Conservation (phyloP, 1,140 invertebrate species). For the Hetaerina americana region DNA sequence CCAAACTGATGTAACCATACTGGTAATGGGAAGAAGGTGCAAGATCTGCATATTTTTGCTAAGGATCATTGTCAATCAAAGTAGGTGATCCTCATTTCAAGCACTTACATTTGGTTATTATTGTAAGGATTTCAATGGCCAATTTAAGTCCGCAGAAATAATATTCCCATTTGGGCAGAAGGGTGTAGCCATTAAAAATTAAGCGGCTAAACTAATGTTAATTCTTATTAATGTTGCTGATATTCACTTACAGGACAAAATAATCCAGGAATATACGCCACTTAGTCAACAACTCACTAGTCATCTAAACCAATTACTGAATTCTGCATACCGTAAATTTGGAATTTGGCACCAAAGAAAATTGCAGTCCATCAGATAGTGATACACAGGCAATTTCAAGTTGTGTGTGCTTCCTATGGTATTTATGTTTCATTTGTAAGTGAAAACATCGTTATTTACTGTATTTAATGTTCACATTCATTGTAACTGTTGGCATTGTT, state of each 20-base stretch:
- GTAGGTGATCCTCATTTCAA: too few species aligned
- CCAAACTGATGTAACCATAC: too few species aligned
- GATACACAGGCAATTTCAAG: background rate
- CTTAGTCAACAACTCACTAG: conserved; percentile 68
- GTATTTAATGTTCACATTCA: background rate
- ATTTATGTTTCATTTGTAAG: background rate
- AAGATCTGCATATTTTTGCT: too few species aligned
- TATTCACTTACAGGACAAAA: conserved; percentile 60
- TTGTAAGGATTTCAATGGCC: too few species aligned
- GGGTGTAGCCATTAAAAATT: too few species aligned
- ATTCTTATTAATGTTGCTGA: too few species aligned
- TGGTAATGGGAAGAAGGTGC: too few species aligned
- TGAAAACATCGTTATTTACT: background rate
- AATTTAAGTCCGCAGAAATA: too few species aligned
- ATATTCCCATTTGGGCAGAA: too few species aligned
- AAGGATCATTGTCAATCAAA: too few species aligned
- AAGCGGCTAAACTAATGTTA: too few species aligned
- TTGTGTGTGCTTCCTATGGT: background rate
- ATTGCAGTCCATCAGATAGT: conserved; percentile 28
- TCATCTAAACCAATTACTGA: conserved; percentile 72
- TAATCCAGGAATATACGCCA: conserved; percentile 61
- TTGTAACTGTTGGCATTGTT: background rate
- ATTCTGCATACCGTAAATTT: conserved; percentile 70
- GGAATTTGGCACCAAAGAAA: conserved; percentile 69
- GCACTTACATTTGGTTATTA: too few species aligned